Conservation (phyloP, 2,888 invertebrate species). For the Cephus pulcher region DNA sequence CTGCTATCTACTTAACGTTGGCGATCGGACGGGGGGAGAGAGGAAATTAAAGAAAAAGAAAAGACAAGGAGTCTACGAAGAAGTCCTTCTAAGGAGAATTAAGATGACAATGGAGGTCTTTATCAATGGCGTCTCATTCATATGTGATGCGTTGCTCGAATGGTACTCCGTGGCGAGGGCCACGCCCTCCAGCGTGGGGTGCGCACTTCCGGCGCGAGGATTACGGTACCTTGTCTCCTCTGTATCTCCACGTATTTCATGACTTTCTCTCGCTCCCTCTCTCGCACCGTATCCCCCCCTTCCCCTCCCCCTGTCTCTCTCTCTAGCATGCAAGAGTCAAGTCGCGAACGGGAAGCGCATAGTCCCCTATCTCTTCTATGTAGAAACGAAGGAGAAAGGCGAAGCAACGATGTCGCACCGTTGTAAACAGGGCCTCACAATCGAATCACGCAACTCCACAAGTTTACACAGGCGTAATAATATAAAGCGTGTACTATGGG, state of each 20-base stretch:
- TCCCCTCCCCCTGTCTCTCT: conserved; percentile 2
- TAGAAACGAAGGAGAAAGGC: not conserved
- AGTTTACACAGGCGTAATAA: no score
- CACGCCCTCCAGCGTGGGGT: conserved; percentile 55
- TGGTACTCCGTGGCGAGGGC: conserved; percentile 34
- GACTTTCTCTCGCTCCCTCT: conserved; percentile 15
- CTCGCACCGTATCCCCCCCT: not conserved
- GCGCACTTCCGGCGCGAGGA: conserved; percentile 52
- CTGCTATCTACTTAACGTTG: no score
- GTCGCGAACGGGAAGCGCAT: not conserved
- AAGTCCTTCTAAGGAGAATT: conserved; percentile 9
- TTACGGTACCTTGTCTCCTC: conserved; percentile 33
- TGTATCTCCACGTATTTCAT: conserved; percentile 12
- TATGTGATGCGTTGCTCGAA: conserved; percentile 20
- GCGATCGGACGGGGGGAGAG: not conserved
- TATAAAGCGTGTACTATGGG: no score
- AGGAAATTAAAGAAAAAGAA: not conserved
- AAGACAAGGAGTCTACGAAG: conserved; percentile 28
- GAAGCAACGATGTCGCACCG: no score
- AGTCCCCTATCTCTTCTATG: not conserved
- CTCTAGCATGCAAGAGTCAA: not conserved
- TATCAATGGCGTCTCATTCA: conserved; percentile 18
- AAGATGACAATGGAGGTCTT: conserved; percentile 31
- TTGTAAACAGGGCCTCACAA: no score
- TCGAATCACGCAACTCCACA: no score